Conservation (phyloP, 2,888 invertebrate genomes). For the Candidula unifasciata region DNA sequence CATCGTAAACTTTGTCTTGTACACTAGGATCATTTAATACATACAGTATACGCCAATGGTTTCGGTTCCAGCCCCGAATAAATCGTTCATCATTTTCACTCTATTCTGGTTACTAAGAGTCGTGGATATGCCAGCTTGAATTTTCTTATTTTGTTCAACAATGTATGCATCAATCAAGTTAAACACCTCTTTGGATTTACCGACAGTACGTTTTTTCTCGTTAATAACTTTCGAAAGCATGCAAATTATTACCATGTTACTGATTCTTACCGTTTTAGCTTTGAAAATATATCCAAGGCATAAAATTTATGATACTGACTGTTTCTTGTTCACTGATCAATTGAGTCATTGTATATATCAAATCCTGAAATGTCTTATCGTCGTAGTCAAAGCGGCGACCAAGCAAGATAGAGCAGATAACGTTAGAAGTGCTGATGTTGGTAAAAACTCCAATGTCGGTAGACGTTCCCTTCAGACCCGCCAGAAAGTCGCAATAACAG, state of each 20-base stretch:
- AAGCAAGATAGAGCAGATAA: conserved; percentile 13
- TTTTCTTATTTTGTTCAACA: not conserved
- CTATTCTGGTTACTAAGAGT: not conserved
- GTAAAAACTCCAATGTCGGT: not conserved
- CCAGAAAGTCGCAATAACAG: not conserved
- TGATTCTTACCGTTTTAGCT: not conserved
- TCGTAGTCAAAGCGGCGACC: conserved; percentile 19
- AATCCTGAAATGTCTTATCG: not conserved
- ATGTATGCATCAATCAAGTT: not conserved
- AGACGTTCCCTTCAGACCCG: not conserved
- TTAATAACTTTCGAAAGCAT: not conserved
- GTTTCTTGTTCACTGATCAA: not conserved
- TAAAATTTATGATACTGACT: not conserved
- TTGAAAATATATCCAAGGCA: conserved; percentile 15
- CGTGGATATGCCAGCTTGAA: not conserved
- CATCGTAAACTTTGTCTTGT: conserved; percentile 33
- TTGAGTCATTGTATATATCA: not conserved
- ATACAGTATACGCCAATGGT: not conserved
- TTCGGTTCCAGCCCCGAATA: too few species aligned
- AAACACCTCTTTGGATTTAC: not conserved
- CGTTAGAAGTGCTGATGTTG: not conserved
- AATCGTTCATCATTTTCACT: not conserved
- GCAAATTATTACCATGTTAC: not conserved
- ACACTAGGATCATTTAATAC: conserved; percentile 80
- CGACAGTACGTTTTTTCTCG: not conserved